Evolutionary conservation across 2,888 invertebrate species (phyloP).

Genomic region (Agonopterix arenella): DNA sequence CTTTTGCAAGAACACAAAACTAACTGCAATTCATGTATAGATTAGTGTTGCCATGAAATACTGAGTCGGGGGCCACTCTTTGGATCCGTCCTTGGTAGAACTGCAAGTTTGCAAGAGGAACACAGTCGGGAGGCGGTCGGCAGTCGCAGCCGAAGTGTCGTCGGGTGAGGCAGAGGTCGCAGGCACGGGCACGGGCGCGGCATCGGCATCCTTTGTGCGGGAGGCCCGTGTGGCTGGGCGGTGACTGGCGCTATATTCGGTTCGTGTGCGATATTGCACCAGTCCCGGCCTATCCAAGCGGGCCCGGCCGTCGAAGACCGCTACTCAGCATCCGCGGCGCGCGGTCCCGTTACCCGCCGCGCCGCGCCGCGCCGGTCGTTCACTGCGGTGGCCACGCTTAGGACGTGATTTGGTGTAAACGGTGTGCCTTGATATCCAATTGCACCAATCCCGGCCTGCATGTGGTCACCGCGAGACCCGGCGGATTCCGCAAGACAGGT

Average conservation of each 20-base stretch:
- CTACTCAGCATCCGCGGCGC: slow-evolving; percentile 72
- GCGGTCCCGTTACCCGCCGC: slow-evolving; percentile 69
- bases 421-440: slow-evolving; percentile 68
- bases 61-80: too few species aligned
- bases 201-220: slow-evolving; percentile 54
- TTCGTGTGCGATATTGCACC: slow-evolving; percentile 72
- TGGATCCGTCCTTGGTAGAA: neutral
- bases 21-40: too few species aligned
- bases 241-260: slow-evolving; percentile 75
- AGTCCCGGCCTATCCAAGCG: slow-evolving; percentile 78
- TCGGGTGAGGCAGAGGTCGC: neutral
- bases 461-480: slow-evolving; percentile 30
- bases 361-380: slow-evolving; percentile 49
- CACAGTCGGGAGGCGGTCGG: slow-evolving; percentile 13
- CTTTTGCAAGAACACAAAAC: too few species aligned
- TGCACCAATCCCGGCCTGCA: slow-evolving; percentile 78
- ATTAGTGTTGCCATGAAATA: too few species aligned
- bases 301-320: slow-evolving; percentile 66
- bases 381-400: slow-evolving; percentile 73
- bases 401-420: slow-evolving; percentile 75
- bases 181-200: slow-evolving; percentile 34
- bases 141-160: slow-evolving; percentile 7
- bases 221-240: slow-evolving; percentile 72
- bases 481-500: neutral
- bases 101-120: neutral